Evolutionary conservation across 2,797 vertebrate species (phyloP).

Genomic region (Crenuchus spilurus): DNA sequence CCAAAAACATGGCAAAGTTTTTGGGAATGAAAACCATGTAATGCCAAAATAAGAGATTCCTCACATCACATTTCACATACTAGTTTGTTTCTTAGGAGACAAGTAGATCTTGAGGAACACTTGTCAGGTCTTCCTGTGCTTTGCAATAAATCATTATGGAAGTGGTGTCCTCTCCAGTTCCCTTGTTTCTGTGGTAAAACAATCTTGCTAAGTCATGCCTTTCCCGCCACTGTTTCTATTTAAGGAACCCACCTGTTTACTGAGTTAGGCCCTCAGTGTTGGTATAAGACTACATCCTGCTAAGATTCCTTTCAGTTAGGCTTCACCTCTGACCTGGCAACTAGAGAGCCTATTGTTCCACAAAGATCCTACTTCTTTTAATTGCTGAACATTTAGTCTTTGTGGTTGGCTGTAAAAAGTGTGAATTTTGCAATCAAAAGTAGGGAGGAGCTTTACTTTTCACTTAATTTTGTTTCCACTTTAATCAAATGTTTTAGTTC

Average conservation of each 20-base stretch:
- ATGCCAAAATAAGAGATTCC: neutral
- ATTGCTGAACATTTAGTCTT: neutral
- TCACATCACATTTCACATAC: conserved; percentile 12
- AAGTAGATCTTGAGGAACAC: conserved; percentile 34
- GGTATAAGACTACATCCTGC: conserved; percentile 50
- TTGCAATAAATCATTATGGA: conserved; percentile 49
- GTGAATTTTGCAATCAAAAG: neutral
- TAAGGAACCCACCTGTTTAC: conserved; percentile 54
- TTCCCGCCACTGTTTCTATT: conserved; percentile 52
- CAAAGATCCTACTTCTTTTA: conserved; percentile 7
- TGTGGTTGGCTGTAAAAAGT: neutral
- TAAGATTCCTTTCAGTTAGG: conserved; percentile 47
- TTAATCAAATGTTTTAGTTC: neutral
- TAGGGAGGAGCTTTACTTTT: neutral
- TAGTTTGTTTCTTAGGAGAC: conserved; percentile 14
- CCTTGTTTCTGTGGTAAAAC: conserved; percentile 44
- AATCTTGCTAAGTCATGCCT: conserved; percentile 44
- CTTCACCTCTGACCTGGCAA: conserved; percentile 45
- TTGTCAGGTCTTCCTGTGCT: conserved; percentile 37
- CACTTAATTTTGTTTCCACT: neutral
- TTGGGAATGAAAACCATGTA: neutral
- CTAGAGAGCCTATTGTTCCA: conserved; percentile 29
- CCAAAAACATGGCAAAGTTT: neutral
- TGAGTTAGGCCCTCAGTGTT: conserved; percentile 39
- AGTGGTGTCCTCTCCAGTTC: conserved; percentile 15